Base-by-base conservation (phyloP, 2,797 vertebrate species). In the Gobio occitaniae region DNA sequence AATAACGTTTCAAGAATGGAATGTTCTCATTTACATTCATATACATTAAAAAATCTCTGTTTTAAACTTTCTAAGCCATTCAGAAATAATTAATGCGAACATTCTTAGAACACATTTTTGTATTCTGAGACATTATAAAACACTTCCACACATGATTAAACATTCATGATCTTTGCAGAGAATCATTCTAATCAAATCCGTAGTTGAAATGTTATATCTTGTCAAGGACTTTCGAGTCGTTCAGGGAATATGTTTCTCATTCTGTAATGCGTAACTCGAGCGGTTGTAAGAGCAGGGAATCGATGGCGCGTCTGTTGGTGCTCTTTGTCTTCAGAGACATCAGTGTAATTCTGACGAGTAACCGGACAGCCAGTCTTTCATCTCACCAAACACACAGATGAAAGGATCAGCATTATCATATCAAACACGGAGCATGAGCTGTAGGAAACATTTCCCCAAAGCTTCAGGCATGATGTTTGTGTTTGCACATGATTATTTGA, bases 141-240 rank as follows among this genome's bases (percentile, higher is more conserved):
- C 54, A n/a, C 21, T 3, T 56, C 8, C 54, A 56, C 54, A 56
- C 63, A 80, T 32, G 3, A 56, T 83, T 52, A 79, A 69, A 59
- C 25, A 47, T 21, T 52, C 21, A 41, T 69, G 44, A 47, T n/a
- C 71, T 86, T 82, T 83, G 80, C 86, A 82, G 66, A 86, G 77
- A 85, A 86, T 69, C 85, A 86, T 90, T 90, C 84, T 85, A 90
- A 90, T 89, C 84, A 80, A 6, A 90, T 88, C 87, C 88, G 86
- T 90, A 91, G 88, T 88, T 87, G 91, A 91, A 91, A 90, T 41
- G 86, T 78, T 91, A 89, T 89, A 91, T 93, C 88, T 87, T 65
- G 90, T 93, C 93, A 94, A 93, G 92, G 91, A 93, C 92, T 89
- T 89, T 6, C 89, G 91, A 95, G 92, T 92, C 91, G 89, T 93